Evolutionary conservation across 2,888 invertebrate genomes (phyloP).

Genomic region (Plebejus melissa): DNA sequence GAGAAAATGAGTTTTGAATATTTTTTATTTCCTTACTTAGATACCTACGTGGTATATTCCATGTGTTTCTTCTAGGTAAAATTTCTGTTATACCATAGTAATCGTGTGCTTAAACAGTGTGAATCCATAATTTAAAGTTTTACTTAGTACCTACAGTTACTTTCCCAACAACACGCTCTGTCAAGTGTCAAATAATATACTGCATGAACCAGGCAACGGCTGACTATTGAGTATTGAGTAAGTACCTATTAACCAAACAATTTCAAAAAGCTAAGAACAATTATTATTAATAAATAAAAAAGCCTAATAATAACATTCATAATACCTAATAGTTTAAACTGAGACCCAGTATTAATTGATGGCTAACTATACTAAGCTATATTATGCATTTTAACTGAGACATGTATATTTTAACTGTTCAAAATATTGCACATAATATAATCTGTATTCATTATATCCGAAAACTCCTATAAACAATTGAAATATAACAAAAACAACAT

Average conservation of each 20-base stretch:
- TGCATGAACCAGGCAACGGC: background rate
- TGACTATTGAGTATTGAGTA: background rate
- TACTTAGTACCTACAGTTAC: background rate
- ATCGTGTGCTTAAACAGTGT: no score
- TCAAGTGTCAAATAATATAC: background rate
- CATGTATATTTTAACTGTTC: no score
- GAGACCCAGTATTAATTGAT: background rate
- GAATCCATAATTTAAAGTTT: background rate
- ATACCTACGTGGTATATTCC: no score
- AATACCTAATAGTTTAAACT: background rate
- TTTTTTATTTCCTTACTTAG: no score
- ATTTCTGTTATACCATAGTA: no score
- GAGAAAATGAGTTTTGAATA: no score
- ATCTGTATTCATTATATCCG: background rate
- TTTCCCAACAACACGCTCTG: conserved; percentile 7
- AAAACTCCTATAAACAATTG: conserved; percentile 6
- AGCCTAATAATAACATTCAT: background rate
- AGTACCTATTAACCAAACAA: background rate
- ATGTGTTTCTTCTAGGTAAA: no score
- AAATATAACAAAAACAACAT: conserved; percentile 32
- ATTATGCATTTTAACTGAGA: no score
- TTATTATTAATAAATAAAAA: background rate
- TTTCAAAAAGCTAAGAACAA: background rate
- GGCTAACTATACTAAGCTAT: background rate
- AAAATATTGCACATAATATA: no score